A percentile compares a stretch with the other conserved stretches of the same genome.
phyloP scores from a whole-genome alignment of 2,113 vertebrate species.

The Jacana jacana region DNA sequence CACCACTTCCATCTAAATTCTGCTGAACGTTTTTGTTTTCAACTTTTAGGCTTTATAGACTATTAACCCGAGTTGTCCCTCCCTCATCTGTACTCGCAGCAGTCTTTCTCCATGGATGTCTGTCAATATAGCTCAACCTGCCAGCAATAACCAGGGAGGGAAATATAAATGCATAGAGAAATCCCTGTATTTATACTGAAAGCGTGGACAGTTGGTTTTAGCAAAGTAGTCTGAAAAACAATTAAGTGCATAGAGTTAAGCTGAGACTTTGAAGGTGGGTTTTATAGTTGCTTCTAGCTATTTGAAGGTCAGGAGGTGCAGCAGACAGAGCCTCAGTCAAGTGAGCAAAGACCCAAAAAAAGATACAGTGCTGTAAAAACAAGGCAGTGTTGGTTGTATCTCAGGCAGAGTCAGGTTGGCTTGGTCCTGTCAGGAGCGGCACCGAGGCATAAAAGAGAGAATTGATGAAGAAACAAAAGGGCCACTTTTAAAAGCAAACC shows the following conservation, averaged over 20 bases:
- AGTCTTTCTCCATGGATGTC: neutral
- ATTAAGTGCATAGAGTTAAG: neutral
- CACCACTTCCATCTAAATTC: neutral
- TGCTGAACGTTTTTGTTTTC: neutral
- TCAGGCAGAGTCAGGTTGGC: neutral
- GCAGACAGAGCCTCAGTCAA: neutral
- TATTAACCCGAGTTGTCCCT: no score
- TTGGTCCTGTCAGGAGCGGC: neutral
- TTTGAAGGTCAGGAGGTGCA: neutral
- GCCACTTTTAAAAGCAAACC: neutral
- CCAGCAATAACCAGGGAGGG: neutral
- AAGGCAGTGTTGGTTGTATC: neutral
- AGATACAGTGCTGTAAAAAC: neutral
- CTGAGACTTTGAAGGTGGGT: neutral
- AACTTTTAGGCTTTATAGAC: neutral
- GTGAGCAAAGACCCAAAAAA: neutral
- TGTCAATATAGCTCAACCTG: neutral
- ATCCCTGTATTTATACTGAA: neutral
- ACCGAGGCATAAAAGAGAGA: neutral
- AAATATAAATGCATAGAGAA: neutral
- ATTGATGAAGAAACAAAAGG: constrained; percentile 28
- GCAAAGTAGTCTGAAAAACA: neutral
- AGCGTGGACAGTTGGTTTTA: neutral
- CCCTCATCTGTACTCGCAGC: neutral
- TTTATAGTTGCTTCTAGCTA: neutral